Evolutionary conservation across 2,113 vertebrate genomes (phyloP), one percentile per base, ranked within the genome.

Genomic region (Todiramphus saurophagus): DNA sequence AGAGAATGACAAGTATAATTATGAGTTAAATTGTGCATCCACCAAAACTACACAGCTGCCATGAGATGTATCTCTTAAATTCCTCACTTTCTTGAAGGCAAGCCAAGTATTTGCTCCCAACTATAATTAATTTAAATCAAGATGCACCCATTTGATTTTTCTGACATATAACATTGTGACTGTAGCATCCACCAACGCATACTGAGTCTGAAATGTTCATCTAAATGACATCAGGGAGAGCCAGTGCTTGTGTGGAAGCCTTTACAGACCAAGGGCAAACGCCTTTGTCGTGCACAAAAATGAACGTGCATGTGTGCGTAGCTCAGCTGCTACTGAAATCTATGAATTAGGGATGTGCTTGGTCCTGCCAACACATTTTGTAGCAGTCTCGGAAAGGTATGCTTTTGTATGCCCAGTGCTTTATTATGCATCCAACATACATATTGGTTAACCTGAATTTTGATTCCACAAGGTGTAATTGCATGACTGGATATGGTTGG

Each of bases 1-100:
- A 51, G 84, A 75, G 90, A 83, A 83, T 72, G 66, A 56, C 73
- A 78, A 81, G 56, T 87, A 16, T 75, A 90, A 92, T 93, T 95
- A 48, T 53, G 51, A 78, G 89, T 78, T 86, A 64, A 72, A 82
- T 73, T 91, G 68, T 53, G 31, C 69, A 50, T 70, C 56, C 72
- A 86, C 63, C 90, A 72, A 94, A 94, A 63, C 64, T 59, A 28
- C 50, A 41, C 68, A 83, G 43, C 85, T 96, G 69, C 80, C 46
- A 7, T 84, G 66, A 64, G 79, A n/a, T 62, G 43, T 46, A 11
- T 37, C 27, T 88, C 62, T 91, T 82, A 51, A 88, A 70, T 93
- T 78, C 83, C 56, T 89, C 41, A 13, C 50, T 90, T 73, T 30
- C 55, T 83, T 78, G 76, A 87, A 72, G 28, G 19, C 39, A 87